These are phyloP conservation scores for Bedellia somnulentella DNA, from an alignment of 2,888 invertebrate genomes.

Conservation along the genomic window DNA sequence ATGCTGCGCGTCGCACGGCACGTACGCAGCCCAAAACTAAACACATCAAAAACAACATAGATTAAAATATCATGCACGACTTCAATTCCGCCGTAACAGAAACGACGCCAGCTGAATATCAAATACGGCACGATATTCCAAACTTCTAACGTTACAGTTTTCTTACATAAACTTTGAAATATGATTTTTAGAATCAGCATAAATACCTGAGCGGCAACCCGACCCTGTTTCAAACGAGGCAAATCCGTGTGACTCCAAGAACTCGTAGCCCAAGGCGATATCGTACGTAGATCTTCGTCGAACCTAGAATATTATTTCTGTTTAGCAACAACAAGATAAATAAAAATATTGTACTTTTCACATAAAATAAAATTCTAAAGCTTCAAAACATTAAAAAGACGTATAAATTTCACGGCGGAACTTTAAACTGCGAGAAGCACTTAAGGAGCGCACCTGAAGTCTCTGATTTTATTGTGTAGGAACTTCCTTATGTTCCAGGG, in stretches of 20 bases:
- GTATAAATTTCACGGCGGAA: not conserved
- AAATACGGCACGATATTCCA: too few species aligned
- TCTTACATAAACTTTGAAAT: too few species aligned
- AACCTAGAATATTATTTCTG: conserved; percentile 29
- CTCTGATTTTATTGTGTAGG: conserved; percentile 83
- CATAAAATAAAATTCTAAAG: too few species aligned
- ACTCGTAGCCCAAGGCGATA: conserved; percentile 74
- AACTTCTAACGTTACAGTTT: too few species aligned
- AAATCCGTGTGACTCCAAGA: conserved; percentile 81
- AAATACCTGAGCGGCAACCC: conserved; percentile 77
- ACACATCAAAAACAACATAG: conserved; percentile 1
- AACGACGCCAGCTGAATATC: conserved; percentile 24
- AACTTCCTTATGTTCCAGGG: conserved; percentile 92
- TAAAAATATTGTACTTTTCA: too few species aligned
- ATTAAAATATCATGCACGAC: conserved; percentile 6
- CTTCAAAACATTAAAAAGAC: too few species aligned
- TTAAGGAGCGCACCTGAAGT: conserved; percentile 64
- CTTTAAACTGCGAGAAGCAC: too few species aligned
- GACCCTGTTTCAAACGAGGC: conserved; percentile 70
- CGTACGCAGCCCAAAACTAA: conserved; percentile 87
- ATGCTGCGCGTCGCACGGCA: conserved; percentile 79
- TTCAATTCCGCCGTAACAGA: conserved; percentile 9
- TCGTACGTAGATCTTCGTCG: conserved; percentile 67
- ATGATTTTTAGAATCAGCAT: too few species aligned
- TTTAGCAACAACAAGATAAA: not conserved